Conservation (phyloP, 1,140 invertebrate species). For the Patella vulgata region DNA sequence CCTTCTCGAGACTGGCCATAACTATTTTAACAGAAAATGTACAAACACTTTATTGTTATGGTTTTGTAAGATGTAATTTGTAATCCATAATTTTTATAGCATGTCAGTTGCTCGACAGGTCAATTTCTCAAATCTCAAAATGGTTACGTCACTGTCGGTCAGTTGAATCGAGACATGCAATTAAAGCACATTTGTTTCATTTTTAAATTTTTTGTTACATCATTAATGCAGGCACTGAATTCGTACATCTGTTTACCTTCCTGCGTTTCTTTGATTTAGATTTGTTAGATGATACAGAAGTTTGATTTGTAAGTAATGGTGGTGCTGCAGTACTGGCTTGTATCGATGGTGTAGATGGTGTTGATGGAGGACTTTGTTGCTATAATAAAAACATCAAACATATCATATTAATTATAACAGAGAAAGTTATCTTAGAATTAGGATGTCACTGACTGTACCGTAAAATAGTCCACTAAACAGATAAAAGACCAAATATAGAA, state of each 20-base stretch:
- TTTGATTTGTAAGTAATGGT: neutral
- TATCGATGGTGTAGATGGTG: slow-evolving; percentile 24
- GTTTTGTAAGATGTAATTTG: no score
- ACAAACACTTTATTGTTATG: neutral
- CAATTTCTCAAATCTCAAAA: no score
- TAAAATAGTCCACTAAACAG: neutral
- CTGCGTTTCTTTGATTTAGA: slow-evolving; percentile 49
- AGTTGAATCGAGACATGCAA: no score
- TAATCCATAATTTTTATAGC: no score
- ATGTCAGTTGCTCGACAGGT: no score
- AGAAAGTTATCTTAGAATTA: neutral
- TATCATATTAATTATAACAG: neutral
- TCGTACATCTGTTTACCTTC: slow-evolving; percentile 44
- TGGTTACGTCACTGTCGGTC: no score
- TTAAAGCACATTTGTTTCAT: no score
- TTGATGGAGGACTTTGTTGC: slow-evolving; percentile 42
- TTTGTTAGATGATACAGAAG: slow-evolving; percentile 21
- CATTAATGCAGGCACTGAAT: no score
- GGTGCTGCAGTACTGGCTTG: slow-evolving; percentile 6
- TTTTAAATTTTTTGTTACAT: no score
- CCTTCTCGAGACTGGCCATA: no score
- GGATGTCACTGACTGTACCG: neutral
- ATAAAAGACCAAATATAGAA: neutral
- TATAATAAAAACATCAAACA: slow-evolving; percentile 2
- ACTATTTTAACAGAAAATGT: neutral